Evolutionary conservation across 2,797 vertebrate genomes (phyloP).

Genomic region (Coregonus suidteri): DNA sequence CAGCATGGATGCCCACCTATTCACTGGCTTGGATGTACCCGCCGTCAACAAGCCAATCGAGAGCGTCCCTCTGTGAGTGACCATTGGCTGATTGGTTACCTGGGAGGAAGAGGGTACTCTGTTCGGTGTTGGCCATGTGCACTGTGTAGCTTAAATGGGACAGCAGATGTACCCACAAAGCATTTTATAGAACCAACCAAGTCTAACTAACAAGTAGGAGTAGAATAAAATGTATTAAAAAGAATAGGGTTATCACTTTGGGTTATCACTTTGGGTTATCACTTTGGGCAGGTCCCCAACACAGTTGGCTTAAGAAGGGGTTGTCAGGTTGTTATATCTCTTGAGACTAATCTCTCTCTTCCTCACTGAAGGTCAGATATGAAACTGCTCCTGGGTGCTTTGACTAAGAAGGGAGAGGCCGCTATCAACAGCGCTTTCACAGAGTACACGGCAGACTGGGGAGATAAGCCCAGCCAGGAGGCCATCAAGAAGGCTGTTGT

Average conservation of each 20-base stretch:
- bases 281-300: neutral
- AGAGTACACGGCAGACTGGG: constrained; percentile 80
- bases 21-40: constrained; percentile 79
- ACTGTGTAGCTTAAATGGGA: neutral
- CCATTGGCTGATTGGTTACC: neutral
- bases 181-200: neutral
- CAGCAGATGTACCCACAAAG: neutral
- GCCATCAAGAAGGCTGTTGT: constrained; percentile 84
- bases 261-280: neutral
- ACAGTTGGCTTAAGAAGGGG: neutral
- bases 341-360: no score
- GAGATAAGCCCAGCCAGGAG: constrained; percentile 60
- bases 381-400: constrained; percentile 68
- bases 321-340: neutral
- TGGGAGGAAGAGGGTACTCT: neutral
- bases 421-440: constrained; percentile 66
- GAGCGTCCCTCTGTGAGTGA: constrained; percentile 73
- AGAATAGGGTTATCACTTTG: neutral
- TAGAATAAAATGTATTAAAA: neutral
- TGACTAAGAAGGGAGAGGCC: constrained; percentile 73
- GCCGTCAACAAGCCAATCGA: constrained; percentile 72
- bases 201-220: neutral
- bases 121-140: neutral
- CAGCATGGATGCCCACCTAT: constrained; percentile 91
- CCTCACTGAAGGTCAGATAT: constrained; percentile 70